Evolutionary conservation across 2,888 invertebrate species (phyloP).

Genomic region (Eudasyphora cyanicolor): DNA sequence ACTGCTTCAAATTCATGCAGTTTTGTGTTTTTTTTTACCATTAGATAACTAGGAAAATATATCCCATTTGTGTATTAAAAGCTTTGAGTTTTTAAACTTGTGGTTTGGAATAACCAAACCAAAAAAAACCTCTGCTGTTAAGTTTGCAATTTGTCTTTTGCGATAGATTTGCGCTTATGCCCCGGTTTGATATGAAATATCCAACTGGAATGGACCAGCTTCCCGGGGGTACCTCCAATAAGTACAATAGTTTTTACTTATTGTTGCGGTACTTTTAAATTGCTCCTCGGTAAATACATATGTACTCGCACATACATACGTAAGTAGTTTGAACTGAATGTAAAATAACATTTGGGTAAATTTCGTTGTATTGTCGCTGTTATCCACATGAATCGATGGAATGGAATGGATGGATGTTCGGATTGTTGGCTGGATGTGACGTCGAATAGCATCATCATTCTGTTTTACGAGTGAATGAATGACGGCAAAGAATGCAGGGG

Average conservation of each 20-base stretch:
- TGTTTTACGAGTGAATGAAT: background rate
- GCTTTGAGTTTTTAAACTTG: no score
- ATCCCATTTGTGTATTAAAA: no score
- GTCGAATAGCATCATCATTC: background rate
- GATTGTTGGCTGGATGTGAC: background rate
- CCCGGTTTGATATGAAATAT: no score
- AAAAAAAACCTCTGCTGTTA: no score
- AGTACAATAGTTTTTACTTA: conserved; percentile 1
- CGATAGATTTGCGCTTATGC: no score
- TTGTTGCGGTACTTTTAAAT: background rate
- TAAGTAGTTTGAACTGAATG: background rate
- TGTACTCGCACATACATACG: background rate
- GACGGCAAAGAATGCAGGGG: background rate
- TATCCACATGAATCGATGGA: conserved; percentile 21
- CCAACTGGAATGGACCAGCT: no score
- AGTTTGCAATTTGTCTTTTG: no score
- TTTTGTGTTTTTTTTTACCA: no score
- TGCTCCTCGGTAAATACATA: no score
- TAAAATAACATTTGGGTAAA: conserved; percentile 2
- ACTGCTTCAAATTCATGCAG: no score
- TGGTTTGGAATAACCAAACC: no score
- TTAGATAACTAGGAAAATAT: no score
- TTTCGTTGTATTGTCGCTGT: conserved; percentile 10
- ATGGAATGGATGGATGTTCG: conserved; percentile 15
- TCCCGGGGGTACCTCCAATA: background rate